Evolutionary conservation across 2,797 vertebrate genomes (phyloP).

Genomic region (Enteromius afrohamiltoni): DNA sequence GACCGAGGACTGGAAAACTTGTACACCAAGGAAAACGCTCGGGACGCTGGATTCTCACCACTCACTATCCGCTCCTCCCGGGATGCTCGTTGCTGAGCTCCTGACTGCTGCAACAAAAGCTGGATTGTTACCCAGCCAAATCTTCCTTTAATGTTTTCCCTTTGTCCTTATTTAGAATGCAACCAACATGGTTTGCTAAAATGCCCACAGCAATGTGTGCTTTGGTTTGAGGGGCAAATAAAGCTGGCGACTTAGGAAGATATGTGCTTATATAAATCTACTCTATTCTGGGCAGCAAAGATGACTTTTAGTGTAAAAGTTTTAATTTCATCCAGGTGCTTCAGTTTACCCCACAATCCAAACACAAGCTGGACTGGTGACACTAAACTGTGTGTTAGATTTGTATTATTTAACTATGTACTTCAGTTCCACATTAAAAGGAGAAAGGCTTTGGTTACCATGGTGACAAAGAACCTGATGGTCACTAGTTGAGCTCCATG

Average conservation of each 20-base stretch:
- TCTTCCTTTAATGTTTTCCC: slow-evolving; percentile 38
- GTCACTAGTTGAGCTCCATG: too few relatives aligned
- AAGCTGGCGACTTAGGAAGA: slow-evolving; percentile 15
- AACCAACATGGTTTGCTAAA: slow-evolving; percentile 48
- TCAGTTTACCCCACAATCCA: not conserved
- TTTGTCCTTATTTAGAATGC: slow-evolving; percentile 53
- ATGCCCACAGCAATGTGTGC: slow-evolving; percentile 24
- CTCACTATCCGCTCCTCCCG: slow-evolving; percentile 60
- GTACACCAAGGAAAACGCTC: slow-evolving; percentile 66
- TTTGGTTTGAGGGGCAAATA: slow-evolving; percentile 15
- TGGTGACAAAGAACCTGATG: too few relatives aligned
- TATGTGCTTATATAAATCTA: not conserved
- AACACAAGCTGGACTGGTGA: not conserved
- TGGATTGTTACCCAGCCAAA: slow-evolving; percentile 53
- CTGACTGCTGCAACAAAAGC: slow-evolving; percentile 67
- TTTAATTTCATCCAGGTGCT: slow-evolving; percentile 13
- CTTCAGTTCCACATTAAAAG: not conserved
- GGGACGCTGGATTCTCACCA: slow-evolving; percentile 42
- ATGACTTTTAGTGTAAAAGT: slow-evolving; percentile 28
- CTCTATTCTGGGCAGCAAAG: not conserved
- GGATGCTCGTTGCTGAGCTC: slow-evolving; percentile 44
- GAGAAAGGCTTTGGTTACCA: too few relatives aligned
- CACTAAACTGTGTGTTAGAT: not conserved
- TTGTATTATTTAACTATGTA: not conserved
- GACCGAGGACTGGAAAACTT: slow-evolving; percentile 76